A percentile compares a stretch with the other conserved stretches of the same genome.
phyloP scores from a whole-genome alignment of 2,888 invertebrate species.

The Leptinotarsa haldemani region DNA sequence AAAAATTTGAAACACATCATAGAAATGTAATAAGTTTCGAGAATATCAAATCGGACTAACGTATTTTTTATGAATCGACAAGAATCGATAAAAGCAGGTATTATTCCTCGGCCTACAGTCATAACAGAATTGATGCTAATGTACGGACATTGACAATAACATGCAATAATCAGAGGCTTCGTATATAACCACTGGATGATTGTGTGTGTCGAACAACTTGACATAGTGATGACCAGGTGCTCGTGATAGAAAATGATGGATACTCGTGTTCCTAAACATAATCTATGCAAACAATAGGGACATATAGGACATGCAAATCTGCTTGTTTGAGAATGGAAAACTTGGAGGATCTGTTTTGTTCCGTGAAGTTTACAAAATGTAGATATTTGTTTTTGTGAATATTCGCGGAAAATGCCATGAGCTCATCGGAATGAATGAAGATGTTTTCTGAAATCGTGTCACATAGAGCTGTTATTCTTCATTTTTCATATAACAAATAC shows the following conservation, averaged over 20 bases:
- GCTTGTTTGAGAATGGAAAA: not conserved
- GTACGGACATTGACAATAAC: not conserved
- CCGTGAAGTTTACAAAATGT: not conserved
- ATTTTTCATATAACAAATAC: too few species aligned
- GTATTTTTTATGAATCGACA: not conserved
- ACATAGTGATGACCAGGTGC: slow-evolving; percentile 2
- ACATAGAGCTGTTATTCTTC: too few species aligned
- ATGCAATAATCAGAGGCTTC: not conserved
- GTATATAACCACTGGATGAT: not conserved
- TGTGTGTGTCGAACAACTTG: slow-evolving; percentile 3
- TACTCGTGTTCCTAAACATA: slow-evolving; percentile 1
- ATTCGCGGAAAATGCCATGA: too few species aligned
- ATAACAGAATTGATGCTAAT: not conserved
- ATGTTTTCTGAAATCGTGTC: too few species aligned
- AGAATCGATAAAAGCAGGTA: not conserved
- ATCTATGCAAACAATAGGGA: not conserved
- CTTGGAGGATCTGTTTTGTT: not conserved
- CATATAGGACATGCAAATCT: not conserved
- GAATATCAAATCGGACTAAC: too few species aligned
- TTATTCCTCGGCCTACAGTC: not conserved
- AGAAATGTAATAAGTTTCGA: too few species aligned
- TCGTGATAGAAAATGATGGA: not conserved
- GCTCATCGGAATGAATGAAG: too few species aligned
- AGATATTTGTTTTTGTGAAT: too few species aligned
- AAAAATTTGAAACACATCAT: too few species aligned